Percentiles rank a stretch among this genome's conserved stretches.
Evolutionary conservation across 2,888 invertebrate genomes (phyloP).

Genomic region (Spialia ferax): DNA sequence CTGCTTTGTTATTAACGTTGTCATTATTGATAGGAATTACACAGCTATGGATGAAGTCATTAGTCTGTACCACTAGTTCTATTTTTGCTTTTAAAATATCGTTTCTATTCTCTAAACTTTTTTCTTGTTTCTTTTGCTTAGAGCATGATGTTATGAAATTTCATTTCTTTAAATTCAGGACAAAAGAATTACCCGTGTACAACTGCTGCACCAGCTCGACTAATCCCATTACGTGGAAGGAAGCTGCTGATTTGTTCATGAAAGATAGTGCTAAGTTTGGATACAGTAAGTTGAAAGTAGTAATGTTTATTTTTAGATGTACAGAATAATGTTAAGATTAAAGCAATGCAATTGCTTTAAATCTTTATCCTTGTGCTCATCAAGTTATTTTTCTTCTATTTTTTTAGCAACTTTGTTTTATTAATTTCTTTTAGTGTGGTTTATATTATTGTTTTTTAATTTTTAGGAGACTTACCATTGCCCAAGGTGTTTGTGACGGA

Average conservation of each 20-base stretch:
- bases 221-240: conserved; percentile 94
- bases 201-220: conserved; percentile 95
- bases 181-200: conserved; percentile 90
- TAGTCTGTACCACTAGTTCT: too few relatives aligned
- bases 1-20: too few relatives aligned
- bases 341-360: not conserved
- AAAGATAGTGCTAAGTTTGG: conserved; percentile 42
- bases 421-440: too few relatives aligned
- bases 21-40: too few relatives aligned
- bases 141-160: too few relatives aligned
- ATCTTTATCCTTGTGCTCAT: not conserved
- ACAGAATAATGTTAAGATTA: not conserved
- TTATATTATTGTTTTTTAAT: too few relatives aligned
- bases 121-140: not conserved
- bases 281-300: conserved; percentile 6
- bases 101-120: too few relatives aligned
- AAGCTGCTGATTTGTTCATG: conserved; percentile 86
- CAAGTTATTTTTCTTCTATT: not conserved
- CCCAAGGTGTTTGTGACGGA: conserved; percentile 16
- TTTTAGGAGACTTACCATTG: conserved; percentile 40
- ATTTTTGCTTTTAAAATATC: too few relatives aligned
- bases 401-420: too few relatives aligned
- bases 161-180: conserved; percentile 55
- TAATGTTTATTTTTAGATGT: not conserved
- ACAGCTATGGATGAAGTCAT: too few relatives aligned